Base-by-base conservation (phyloP, 1,140 invertebrate species). In the Probaryconus sp. region DNA sequence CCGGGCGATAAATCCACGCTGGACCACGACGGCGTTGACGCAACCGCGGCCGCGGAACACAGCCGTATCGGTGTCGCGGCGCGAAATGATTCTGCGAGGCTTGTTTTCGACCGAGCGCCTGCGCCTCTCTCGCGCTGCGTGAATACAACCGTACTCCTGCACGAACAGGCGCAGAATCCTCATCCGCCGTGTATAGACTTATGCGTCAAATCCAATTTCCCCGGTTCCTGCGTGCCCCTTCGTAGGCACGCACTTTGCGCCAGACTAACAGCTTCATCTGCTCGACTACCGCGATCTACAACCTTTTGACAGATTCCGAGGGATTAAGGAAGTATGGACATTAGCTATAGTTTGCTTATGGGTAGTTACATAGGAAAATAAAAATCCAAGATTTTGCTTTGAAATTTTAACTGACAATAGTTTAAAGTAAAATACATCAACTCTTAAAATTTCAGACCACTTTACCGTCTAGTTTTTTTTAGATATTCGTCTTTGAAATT, bases 11-110 rank as follows among this genome's bases (percentile, higher is more conserved):
- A 48, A 64, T 13, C 18, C 56, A 69, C 71, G 71, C 43, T 68
- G 71, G 43, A 61, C 51, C 72, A 58, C 72, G 38, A 48, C 60
- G 38, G 48, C 60, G 51, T 51, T 45, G 53, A 45, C 58, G 58
- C 48, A 51, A 42, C 58, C 64, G 51, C 64, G 58, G 38, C 60
- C 53, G 60, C 43, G 28, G 53, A 63, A 24, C 56, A 68, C 71
- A 43, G 64, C 72, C 72, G 65, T 61, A 69, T 70, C 55, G 65
- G 60, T 65, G 72, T 76, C 72, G 72, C 72, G 72, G 60, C 65
- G 72, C 72, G 72, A 76, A 76, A 61, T 76, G 72, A 76, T 76
- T 69, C 72, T 60, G 53, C 18, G 16, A 58, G 13, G 60, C 51
- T 58, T 33, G 58, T 70, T 69, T 76, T 76, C 72, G 60, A 70